Conservation (phyloP, 2,888 invertebrate species). For the Pyralis farinalis region DNA sequence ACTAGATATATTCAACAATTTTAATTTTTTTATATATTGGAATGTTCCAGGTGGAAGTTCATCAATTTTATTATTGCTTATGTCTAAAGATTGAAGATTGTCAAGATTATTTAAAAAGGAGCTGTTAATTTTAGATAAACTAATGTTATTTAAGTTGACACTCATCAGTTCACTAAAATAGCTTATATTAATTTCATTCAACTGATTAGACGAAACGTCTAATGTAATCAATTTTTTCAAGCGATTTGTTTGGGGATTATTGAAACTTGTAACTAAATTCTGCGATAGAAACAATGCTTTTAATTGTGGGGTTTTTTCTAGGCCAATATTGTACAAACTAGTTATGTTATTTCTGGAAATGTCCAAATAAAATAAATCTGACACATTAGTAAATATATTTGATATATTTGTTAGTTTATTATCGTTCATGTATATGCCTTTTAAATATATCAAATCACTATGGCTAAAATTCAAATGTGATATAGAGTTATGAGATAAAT, state of each 20-base stretch:
- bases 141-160: slow-evolving; percentile 52
- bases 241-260: slow-evolving; percentile 42
- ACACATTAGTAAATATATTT: slow-evolving; percentile 29
- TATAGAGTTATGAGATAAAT: slow-evolving; percentile 54
- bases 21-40: slow-evolving; percentile 47
- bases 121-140: slow-evolving; percentile 35
- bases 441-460: slow-evolving; percentile 36
- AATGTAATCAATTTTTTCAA: slow-evolving; percentile 43
- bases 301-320: slow-evolving; percentile 36
- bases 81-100: slow-evolving; percentile 47
- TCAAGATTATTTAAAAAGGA: slow-evolving; percentile 43
- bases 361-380: slow-evolving; percentile 42
- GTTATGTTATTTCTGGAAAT: slow-evolving; percentile 45
- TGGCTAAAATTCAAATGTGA: slow-evolving; percentile 33
- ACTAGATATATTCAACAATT: slow-evolving; percentile 53
- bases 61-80: slow-evolving; percentile 51
- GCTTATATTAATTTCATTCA: slow-evolving; percentile 45
- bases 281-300: slow-evolving; percentile 42
- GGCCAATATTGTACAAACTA: slow-evolving; percentile 26
- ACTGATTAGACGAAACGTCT: slow-evolving; percentile 43
- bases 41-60: slow-evolving; percentile 58
- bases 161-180: slow-evolving; percentile 45
- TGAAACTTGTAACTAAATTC: slow-evolving; percentile 50
- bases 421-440: slow-evolving; percentile 50
- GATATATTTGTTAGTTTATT: slow-evolving; percentile 42